Conservation (phyloP, 2,797 vertebrate species). For the Malurus splendens region DNA sequence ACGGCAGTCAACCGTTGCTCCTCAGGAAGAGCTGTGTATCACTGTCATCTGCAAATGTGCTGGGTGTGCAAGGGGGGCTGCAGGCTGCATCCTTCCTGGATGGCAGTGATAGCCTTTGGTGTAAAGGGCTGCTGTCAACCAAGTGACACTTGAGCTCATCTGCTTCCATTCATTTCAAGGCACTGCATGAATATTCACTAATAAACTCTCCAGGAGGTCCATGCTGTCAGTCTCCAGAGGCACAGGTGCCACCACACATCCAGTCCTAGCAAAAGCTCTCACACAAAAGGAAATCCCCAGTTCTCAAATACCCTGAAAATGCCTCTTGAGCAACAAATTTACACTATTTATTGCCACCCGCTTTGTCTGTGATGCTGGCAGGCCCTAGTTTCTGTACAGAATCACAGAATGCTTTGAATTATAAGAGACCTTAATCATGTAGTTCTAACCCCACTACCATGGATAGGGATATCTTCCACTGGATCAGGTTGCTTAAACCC, state of each 20-base stretch:
- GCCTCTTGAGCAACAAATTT: neutral
- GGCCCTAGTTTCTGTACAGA: neutral
- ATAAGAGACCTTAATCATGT: neutral
- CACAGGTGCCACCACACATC: slow-evolving; percentile 20
- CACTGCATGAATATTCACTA: slow-evolving; percentile 2
- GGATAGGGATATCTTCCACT: neutral
- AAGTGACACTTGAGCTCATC: slow-evolving; percentile 17
- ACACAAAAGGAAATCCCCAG: neutral
- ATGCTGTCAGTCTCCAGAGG: neutral
- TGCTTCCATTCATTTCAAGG: slow-evolving; percentile 3
- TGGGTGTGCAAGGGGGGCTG: neutral
- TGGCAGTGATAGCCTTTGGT: neutral
- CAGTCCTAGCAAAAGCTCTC: neutral
- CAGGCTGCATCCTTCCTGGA: neutral
- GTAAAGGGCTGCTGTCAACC: neutral
- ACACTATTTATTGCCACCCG: neutral
- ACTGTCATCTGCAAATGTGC: neutral
- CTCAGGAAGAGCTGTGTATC: neutral
- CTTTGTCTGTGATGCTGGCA: neutral
- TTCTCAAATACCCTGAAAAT: neutral
- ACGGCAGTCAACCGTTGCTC: neutral
- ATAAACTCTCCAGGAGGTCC: slow-evolving; percentile 12
- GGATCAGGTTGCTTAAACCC: neutral
- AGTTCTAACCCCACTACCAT: neutral
- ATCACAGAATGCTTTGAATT: neutral